Conservation (phyloP, 1,140 invertebrate genomes). For the Diabrotica virgifera region DNA sequence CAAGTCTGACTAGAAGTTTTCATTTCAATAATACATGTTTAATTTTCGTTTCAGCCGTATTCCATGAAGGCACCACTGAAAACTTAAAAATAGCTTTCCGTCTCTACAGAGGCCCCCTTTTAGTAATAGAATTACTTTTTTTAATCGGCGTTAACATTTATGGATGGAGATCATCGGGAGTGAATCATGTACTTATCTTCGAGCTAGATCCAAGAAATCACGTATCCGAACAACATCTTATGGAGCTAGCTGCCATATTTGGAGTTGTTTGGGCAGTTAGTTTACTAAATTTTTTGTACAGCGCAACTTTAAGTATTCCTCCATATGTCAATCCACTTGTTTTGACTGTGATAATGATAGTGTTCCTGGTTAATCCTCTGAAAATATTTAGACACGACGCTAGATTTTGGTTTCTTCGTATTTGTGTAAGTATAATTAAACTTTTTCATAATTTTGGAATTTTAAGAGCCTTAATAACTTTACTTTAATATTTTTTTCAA, state of each 20-base stretch:
- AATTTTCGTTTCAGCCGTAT: slow-evolving; percentile 46
- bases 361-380: slow-evolving; percentile 80
- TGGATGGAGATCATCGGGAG: slow-evolving; percentile 84
- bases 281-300: slow-evolving; percentile 65
- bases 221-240: slow-evolving; percentile 79
- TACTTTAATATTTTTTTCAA: not conserved
- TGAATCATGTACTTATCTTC: slow-evolving; percentile 92
- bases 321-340: slow-evolving; percentile 74
- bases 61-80: slow-evolving; percentile 48
- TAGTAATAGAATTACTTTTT: slow-evolving; percentile 81
- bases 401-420: slow-evolving; percentile 58
- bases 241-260: slow-evolving; percentile 83
- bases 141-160: slow-evolving; percentile 87
- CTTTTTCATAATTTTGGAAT: not conserved
- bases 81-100: slow-evolving; percentile 58
- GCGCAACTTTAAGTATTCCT: slow-evolving; percentile 69
- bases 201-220: slow-evolving; percentile 90
- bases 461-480: not conserved
- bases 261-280: slow-evolving; percentile 81
- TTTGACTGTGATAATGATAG: slow-evolving; percentile 65
- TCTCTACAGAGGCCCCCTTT: slow-evolving; percentile 78
- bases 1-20: no score
- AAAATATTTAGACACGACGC: slow-evolving; percentile 77
- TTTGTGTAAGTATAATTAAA: slow-evolving; percentile 42
- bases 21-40: no score